Percentiles rank a stretch among this genome's conserved stretches.
Evolutionary conservation across 2,888 invertebrate genomes (phyloP).

Genomic region (Candidula unifasciata): DNA sequence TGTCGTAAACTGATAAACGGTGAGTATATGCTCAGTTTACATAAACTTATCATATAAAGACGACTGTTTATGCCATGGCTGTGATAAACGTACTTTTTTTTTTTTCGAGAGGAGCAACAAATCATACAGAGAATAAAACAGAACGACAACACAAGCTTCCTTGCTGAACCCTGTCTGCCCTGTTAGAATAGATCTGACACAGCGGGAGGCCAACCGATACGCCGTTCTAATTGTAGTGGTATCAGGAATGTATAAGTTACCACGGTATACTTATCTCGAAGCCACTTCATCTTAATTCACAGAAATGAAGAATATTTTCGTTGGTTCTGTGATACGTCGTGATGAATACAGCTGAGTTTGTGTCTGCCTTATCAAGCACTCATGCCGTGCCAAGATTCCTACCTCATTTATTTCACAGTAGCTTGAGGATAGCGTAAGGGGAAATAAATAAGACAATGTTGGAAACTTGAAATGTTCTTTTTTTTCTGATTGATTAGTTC

Average conservation of each 20-base stretch:
- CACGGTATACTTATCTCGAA: conserved; percentile 16
- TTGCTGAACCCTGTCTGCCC: conserved; percentile 12
- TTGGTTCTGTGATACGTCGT: conserved; percentile 3
- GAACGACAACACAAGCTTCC: conserved; percentile 11
- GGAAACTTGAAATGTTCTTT: neutral
- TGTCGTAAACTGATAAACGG: neutral
- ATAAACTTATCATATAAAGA: neutral
- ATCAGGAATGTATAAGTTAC: conserved; percentile 23
- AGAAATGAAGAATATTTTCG: conserved; percentile 34
- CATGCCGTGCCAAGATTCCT: conserved; percentile 21
- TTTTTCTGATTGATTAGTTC: neutral
- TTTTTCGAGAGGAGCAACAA: neutral
- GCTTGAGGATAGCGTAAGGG: conserved; percentile 5
- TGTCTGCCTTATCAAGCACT: conserved; percentile 30
- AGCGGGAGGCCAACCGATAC: neutral
- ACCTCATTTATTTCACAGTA: conserved; percentile 19
- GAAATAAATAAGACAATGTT: conserved; percentile 29
- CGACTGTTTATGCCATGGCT: neutral
- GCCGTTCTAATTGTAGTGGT: neutral
- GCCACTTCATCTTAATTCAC: conserved; percentile 38
- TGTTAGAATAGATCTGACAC: neutral
- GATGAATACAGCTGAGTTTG: conserved; percentile 26
- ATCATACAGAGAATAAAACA: neutral
- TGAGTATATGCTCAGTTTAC: neutral
- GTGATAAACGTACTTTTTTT: neutral